phyloP scores from a whole-genome alignment of 2,113 vertebrate genomes.

The Rhipidura dahli region DNA sequence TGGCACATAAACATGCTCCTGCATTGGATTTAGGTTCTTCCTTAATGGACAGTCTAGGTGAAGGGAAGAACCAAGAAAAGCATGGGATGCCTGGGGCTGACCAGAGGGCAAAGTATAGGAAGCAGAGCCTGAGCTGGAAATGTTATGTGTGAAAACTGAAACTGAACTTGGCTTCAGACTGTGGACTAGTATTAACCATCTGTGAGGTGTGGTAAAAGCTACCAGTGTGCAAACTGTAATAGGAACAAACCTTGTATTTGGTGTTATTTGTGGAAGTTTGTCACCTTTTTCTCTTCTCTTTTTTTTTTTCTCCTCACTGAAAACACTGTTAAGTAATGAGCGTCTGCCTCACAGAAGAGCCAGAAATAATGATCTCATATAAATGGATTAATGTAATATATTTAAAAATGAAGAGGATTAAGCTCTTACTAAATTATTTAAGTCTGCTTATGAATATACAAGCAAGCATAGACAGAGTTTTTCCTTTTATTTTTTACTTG shows the following conservation, averaged over 20 bases:
- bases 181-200: not conserved
- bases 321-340: not conserved
- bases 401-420: slow-evolving; percentile 30
- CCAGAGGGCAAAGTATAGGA: not conserved
- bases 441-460: not conserved
- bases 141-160: not conserved
- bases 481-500: not conserved
- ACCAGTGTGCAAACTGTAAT: not conserved
- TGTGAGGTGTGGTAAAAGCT: not conserved
- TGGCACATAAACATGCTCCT: not conserved
- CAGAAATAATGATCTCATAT: not conserved
- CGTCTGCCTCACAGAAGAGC: not conserved
- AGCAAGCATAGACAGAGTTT: not conserved
- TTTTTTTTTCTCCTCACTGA: not conserved
- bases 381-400: slow-evolving; percentile 16
- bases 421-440: slow-evolving; percentile 24
- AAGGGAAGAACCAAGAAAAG: not conserved
- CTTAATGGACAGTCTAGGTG: not conserved
- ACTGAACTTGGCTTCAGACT: not conserved
- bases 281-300: not conserved
- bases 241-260: not conserved
- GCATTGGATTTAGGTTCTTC: not conserved
- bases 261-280: not conserved
- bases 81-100: not conserved
- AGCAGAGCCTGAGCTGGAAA: not conserved